Evolutionary conservation across 30 jellyfish, hydroid and myxozoan species (phyloP).

Genomic region (Chrysaora quinquecirrha): DNA sequence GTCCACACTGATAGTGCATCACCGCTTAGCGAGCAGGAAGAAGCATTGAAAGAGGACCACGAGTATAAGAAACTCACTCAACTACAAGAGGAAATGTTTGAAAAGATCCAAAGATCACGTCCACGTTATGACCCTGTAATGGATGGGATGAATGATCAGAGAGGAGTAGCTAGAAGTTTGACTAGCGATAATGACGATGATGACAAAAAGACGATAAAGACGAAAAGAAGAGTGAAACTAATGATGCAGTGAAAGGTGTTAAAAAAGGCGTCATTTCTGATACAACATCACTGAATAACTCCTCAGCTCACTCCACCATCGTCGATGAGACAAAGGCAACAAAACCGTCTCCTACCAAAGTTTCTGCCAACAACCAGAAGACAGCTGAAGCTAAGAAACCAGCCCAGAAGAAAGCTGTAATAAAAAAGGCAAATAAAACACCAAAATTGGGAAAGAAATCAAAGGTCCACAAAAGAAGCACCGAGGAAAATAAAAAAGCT

Average conservation of each 20-base stretch:
- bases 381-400: neutral
- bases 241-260: neutral
- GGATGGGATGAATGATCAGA: conserved; percentile 34
- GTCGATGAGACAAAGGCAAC: conserved; percentile 2
- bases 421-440: neutral
- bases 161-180: conserved; percentile 26
- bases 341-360: neutral
- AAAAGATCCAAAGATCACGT: conserved; percentile 52
- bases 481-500: neutral
- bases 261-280: conserved; percentile 30
- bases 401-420: conserved; percentile 1
- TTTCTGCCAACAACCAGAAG: conserved; percentile 4
- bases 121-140: conserved; percentile 81
- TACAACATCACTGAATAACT: conserved; percentile 24
- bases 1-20: conserved; percentile 80
- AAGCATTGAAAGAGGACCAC: conserved; percentile 89
- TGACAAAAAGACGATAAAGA: conserved; percentile 57
- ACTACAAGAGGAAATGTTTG: conserved; percentile 79
- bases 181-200: conserved; percentile 32
- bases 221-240: neutral
- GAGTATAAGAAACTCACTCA: conserved; percentile 73
- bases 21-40: conserved; percentile 89
- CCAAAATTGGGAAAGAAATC: conserved; percentile 16
- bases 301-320: conserved; percentile 22
- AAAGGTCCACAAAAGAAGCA: neutral